These are phyloP conservation scores for Bambusicola thoracicus DNA, from an alignment of 2,113 vertebrate species.

Conservation along the genomic window DNA sequence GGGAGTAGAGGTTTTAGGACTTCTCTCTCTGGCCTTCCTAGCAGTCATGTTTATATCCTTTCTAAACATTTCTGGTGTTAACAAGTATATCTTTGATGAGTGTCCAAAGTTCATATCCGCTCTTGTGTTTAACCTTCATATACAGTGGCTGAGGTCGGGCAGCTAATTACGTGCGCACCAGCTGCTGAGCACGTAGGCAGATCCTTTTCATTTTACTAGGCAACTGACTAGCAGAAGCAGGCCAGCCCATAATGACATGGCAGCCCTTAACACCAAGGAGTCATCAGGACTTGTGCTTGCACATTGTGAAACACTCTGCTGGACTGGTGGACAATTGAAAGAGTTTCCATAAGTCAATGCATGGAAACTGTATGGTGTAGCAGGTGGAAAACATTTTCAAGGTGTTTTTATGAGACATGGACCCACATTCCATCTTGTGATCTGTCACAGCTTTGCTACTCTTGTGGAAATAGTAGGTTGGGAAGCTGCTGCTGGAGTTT, in stretches of 20 bases:
- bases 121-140: slow-evolving; percentile 20
- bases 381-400: not conserved
- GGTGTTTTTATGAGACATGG: not conserved
- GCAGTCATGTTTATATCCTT: slow-evolving; percentile 48
- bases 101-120: slow-evolving; percentile 55
- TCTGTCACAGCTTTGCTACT: not conserved
- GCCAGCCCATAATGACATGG: not conserved
- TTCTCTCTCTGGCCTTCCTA: not conserved
- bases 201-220: not conserved
- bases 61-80: slow-evolving; percentile 57
- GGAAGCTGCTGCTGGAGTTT: not conserved
- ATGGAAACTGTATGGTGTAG: not conserved
- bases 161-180: not conserved
- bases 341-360: rapidly evolving
- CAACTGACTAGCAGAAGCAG: slow-evolving; percentile 2
- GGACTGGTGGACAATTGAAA: not conserved
- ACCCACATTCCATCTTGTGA: not conserved
- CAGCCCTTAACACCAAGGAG: not conserved
- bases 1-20: not conserved
- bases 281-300: not conserved
- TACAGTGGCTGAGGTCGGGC: not conserved
- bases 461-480: not conserved
- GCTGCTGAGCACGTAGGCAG: slow-evolving; percentile 35
- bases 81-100: slow-evolving; percentile 49
- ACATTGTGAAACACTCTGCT: rapidly evolving